phyloP scores from a whole-genome alignment of 2,113 vertebrate genomes.

The Dolichotis patagonum region DNA sequence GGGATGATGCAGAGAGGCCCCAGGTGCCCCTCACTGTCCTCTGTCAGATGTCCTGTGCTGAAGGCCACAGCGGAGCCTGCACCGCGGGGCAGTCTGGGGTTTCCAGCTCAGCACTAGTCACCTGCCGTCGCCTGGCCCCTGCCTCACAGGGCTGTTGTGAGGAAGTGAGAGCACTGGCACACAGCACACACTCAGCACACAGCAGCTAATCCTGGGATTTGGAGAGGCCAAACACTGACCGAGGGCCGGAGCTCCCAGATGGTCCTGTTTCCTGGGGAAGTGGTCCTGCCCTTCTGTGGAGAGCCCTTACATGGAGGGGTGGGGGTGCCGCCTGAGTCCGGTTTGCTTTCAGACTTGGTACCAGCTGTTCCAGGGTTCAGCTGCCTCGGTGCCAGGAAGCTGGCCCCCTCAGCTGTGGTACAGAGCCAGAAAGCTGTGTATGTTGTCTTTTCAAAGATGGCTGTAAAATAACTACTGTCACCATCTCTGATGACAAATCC shows the following conservation, averaged over 20 bases:
- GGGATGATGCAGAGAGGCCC: neutral
- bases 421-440: neutral
- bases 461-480: neutral
- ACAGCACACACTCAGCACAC: neutral
- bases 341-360: neutral
- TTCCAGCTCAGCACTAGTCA: neutral
- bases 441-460: neutral
- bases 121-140: neutral
- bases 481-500: neutral
- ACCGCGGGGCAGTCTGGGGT: neutral
- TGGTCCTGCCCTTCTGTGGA: neutral
- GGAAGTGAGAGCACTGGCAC: neutral
- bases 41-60: neutral
- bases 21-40: neutral
- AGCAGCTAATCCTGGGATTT: neutral
- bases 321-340: neutral
- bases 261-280: neutral
- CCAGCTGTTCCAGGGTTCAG: neutral
- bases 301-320: neutral
- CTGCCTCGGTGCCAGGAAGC: neutral
- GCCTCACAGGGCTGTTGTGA: neutral
- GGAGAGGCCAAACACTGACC: neutral
- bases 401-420: neutral
- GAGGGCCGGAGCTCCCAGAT: neutral
- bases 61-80: neutral